A percentile compares a stretch with the other conserved stretches of the same genome.
Evolutionary conservation across 2,888 invertebrate genomes (phyloP).

Genomic region (Drosophila bunnanda): DNA sequence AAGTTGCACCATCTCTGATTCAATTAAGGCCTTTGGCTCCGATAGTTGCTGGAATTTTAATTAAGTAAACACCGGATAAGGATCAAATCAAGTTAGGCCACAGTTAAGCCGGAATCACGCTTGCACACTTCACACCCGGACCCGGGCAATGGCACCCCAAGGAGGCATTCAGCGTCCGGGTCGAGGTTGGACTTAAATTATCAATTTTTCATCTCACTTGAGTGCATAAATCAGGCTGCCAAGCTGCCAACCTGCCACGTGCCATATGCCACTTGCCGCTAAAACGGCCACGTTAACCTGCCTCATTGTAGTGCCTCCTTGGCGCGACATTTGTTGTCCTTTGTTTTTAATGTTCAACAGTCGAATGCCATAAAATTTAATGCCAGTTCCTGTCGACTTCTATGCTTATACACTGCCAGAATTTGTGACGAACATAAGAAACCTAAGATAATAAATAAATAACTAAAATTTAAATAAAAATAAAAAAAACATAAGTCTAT

Average conservation of each 20-base stretch:
- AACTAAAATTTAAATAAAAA: not conserved
- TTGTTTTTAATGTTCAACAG: conserved; percentile 71
- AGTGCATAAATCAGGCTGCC: conserved; percentile 67
- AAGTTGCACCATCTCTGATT: conserved; percentile 23
- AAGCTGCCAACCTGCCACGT: conserved; percentile 38
- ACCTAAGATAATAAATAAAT: not conserved
- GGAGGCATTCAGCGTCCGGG: conserved; percentile 12
- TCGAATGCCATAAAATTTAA: conserved; percentile 75
- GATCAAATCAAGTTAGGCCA: conserved; percentile 32
- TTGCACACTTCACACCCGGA: conserved; percentile 3
- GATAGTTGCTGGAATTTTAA: conserved; percentile 30
- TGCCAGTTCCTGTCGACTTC: conserved; percentile 34
- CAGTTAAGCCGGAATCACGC: conserved; percentile 15
- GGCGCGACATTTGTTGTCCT: conserved; percentile 64
- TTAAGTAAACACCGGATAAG: conserved; percentile 37
- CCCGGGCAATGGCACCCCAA: conserved; percentile 14
- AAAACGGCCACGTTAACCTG: conserved; percentile 32
- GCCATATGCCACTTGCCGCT: conserved; percentile 40
- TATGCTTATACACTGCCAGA: not conserved
- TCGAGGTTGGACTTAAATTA: conserved; percentile 54
- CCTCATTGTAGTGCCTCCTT: conserved; percentile 10
- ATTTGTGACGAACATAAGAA: accelerated
- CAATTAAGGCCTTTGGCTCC: conserved; percentile 29
- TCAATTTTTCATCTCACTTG: conserved; percentile 66
- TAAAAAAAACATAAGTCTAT: not conserved